Conservation (phyloP, 2,797 vertebrate genomes). For the Chromis chromis region DNA sequence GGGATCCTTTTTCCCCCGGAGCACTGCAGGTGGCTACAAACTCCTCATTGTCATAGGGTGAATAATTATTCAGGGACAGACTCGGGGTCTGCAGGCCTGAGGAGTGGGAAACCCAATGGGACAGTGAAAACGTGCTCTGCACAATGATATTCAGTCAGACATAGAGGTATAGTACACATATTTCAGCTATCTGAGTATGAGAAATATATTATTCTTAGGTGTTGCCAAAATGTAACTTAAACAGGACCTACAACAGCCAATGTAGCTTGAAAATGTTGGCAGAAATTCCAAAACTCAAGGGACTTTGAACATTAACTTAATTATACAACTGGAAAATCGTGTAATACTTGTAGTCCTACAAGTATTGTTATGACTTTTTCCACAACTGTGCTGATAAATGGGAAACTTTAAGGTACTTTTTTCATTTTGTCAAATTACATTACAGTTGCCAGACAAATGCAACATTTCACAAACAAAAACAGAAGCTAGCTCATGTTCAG, state of each 20-base stretch:
- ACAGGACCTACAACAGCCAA: not conserved
- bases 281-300: not conserved
- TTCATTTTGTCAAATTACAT: too few relatives aligned
- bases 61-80: constrained; percentile 55
- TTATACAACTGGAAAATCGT: too few relatives aligned
- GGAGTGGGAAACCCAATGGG: constrained; percentile 2
- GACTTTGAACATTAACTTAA: too few relatives aligned
- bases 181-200: not conserved
- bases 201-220: not conserved
- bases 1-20: constrained; percentile 71
- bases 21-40: constrained; percentile 76
- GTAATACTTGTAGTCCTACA: too few relatives aligned
- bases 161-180: not conserved
- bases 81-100: constrained; percentile 79
- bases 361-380: too few relatives aligned
- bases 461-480: not conserved
- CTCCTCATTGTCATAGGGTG: constrained; percentile 63
- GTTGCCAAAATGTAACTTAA: not conserved
- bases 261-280: not conserved
- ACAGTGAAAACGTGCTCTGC: not conserved
- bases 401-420: too few relatives aligned
- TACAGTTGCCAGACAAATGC: not conserved
- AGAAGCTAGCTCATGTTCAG: not conserved
- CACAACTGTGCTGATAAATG: too few relatives aligned
- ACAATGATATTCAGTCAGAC: not conserved